A percentile compares a stretch with the other conserved stretches of the same genome.
Conservation (phyloP, 2,888 invertebrate species). For the Onchidella celtica region DNA sequence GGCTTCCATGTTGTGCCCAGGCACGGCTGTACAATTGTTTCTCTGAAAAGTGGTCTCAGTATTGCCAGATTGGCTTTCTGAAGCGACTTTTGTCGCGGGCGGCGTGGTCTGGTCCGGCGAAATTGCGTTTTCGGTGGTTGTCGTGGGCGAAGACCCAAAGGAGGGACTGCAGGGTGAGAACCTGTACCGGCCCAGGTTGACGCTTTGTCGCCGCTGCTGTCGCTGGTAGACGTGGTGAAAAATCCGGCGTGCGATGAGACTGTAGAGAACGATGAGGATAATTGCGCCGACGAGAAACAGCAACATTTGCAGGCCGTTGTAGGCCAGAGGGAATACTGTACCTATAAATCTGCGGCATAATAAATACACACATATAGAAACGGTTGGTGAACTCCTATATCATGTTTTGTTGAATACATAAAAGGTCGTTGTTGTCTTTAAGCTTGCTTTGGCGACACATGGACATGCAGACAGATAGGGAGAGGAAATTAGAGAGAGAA, state of each 20-base stretch:
- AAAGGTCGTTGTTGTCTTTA: too few relatives aligned
- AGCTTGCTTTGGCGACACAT: too few relatives aligned
- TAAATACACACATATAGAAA: background rate
- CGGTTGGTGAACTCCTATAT: too few relatives aligned
- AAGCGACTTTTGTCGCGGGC: too few relatives aligned
- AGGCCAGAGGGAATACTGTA: constrained; percentile 49
- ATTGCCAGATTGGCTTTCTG: too few relatives aligned
- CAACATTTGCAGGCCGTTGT: constrained; percentile 53
- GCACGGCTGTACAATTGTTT: too few relatives aligned
- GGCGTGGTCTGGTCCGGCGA: background rate
- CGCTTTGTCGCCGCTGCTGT: constrained; percentile 20
- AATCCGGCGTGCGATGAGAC: constrained; percentile 50
- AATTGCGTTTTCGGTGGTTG: background rate
- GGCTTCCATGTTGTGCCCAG: too few relatives aligned
- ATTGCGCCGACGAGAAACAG: constrained; percentile 50
- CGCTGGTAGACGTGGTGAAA: constrained; percentile 47
- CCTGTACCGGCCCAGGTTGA: constrained; percentile 9
- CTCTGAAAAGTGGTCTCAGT: too few relatives aligned
- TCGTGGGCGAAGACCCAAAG: constrained; percentile 33
- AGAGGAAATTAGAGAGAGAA: too few relatives aligned
- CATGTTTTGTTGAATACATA: background rate
- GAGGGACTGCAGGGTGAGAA: constrained; percentile 33
- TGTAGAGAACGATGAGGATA: constrained; percentile 50
- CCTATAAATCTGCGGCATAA: background rate
- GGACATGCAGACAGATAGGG: too few relatives aligned